Base-by-base conservation (phyloP, 30 jellyfish, hydroid and myxozoan genomes). In the Chrysaora quinquecirrha region DNA sequence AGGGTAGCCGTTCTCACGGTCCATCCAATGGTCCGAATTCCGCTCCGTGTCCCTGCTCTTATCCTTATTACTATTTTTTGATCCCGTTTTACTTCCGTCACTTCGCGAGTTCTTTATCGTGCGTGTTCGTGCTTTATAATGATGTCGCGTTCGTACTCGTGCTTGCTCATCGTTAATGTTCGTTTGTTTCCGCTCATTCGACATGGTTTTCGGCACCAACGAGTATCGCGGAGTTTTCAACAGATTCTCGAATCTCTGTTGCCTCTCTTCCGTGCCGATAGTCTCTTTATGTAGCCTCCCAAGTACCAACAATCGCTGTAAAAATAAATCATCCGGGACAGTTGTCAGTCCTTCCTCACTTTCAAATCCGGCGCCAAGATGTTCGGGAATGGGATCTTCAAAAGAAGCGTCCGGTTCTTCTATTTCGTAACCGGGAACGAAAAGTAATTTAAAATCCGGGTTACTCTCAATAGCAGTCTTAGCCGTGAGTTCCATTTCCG, bases 351-450 rank as follows among this genome's bases (percentile, higher is more conserved):
- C n/a, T 38, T 38, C 54, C 9, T 52, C 25, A 25, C 24, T 25
- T 3, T 52, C 68, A 19, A 52, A 52, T 52, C 68, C 68, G 25
- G 68, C 24, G 3, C 29, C 29, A 9, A 52, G 24, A 20, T 19
- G 19, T 52, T 3, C 68, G 16, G 84, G 43, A 3, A 82, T 0
- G 1, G 92, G 92, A 27, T 82, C 92, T 50, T 82, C 92, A 62
- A 68, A 82, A 31, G 3, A 82, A 29, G 73, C 79, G 20, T 71
- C 92, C 30, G 84, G 48, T 1, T 74, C 34, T 18, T 67, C 92
- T 27, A 82, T 56, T 65, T 82, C 92, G 64, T 82, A 69, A 28
- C 92, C 92, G 32, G 92, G 85, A 4, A 69, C 92, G 61, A 82
- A 82, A 3, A 82, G 78, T 32, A 82, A 38, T 43, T 82, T 82